These are phyloP conservation scores for Psephotus haematonotus DNA, from an alignment of 2,113 vertebrate species.

Conservation along the genomic window DNA sequence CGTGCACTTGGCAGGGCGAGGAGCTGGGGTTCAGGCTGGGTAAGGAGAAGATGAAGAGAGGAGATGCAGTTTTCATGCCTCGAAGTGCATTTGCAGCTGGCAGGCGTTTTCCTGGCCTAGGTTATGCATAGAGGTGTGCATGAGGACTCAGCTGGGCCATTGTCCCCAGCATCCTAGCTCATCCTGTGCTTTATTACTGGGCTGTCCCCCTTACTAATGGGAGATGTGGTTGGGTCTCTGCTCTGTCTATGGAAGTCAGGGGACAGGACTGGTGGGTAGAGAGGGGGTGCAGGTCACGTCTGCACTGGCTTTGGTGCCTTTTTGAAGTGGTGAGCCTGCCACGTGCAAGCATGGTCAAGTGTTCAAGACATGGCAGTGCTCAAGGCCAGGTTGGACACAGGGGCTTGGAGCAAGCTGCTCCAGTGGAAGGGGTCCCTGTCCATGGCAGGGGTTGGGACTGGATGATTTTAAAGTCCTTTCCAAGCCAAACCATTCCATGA, in stretches of 20 bases:
- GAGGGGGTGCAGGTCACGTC: neutral
- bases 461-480: too few species aligned
- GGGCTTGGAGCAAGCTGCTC: too few species aligned
- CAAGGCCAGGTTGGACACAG: too few species aligned
- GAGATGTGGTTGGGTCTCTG: rapidly evolving
- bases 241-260: neutral
- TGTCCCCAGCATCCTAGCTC: rapidly evolving
- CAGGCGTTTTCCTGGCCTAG: neutral
- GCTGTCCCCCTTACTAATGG: rapidly evolving
- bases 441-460: too few species aligned
- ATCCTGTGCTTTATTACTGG: rapidly evolving
- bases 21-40: neutral
- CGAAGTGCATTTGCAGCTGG: neutral
- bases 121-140: rapidly evolving
- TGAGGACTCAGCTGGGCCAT: neutral
- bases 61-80: rapidly evolving
- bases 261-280: neutral
- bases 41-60: neutral
- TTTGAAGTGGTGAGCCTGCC: neutral
- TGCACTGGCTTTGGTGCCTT: neutral
- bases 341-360: neutral
- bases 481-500: too few species aligned
- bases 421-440: too few species aligned
- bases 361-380: neutral
- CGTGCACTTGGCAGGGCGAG: neutral